These are phyloP conservation scores for Artemisiospiza belli DNA, from an alignment of 2,113 vertebrate genomes.

Conservation along the genomic window DNA sequence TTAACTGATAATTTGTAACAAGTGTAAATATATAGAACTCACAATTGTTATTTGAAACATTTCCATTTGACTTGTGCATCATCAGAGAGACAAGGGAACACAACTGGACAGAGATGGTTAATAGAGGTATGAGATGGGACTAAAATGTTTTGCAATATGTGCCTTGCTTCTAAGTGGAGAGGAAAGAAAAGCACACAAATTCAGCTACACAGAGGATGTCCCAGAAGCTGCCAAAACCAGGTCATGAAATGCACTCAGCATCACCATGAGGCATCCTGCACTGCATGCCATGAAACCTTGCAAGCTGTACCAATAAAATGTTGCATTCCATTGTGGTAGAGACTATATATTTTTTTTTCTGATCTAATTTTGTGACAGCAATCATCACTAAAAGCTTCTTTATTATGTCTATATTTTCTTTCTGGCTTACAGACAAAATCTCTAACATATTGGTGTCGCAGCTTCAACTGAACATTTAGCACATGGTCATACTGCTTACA, in stretches of 20 bases:
- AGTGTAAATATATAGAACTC: background rate
- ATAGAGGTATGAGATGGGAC: slow-evolving; percentile 7
- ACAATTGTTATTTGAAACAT: background rate
- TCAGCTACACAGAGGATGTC: background rate
- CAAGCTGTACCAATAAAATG: background rate
- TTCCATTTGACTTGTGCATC: slow-evolving; percentile 7
- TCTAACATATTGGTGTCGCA: background rate
- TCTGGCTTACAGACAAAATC: slow-evolving; percentile 2
- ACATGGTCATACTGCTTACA: background rate
- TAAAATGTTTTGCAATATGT: slow-evolving; percentile 1
- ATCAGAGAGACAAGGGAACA: background rate
- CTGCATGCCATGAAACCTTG: slow-evolving; percentile 40
- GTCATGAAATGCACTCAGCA: slow-evolving; percentile 47
- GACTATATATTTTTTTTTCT: background rate
- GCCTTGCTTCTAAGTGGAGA: slow-evolving; percentile 24
- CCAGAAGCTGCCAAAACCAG: slow-evolving; percentile 39
- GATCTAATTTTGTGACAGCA: slow-evolving; percentile 32
- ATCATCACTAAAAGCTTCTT: slow-evolving; percentile 28
- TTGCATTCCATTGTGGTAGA: background rate
- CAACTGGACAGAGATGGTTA: background rate
- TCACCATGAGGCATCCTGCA: slow-evolving; percentile 40
- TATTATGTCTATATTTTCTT: background rate
- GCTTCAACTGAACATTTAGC: slow-evolving; percentile 25
- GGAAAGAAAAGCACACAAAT: slow-evolving; percentile 36
- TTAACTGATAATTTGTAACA: background rate